Evolutionary conservation across 2,113 vertebrate species (phyloP), one percentile per base, ranked within the genome.

Genomic region (Albula glossodonta): DNA sequence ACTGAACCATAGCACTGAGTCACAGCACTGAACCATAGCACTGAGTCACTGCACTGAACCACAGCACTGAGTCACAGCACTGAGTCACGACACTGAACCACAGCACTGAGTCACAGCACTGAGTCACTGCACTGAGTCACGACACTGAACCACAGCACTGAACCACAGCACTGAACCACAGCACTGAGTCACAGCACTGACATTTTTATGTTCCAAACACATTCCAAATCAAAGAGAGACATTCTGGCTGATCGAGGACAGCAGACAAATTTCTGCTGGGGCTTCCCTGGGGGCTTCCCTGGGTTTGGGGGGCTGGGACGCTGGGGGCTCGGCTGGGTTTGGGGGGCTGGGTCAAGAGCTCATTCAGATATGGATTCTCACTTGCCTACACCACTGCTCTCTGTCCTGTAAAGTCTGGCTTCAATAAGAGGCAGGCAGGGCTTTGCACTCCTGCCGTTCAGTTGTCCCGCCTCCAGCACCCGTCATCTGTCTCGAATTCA

Each of bases 271-370:
- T n/a, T n/a, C n/a, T 92, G 88, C 83, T 19, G 11, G 66, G 22
- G 66, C 15, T 41, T 41, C 31, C 31, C 31, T 41, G 31, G 66
- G 22, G 66, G 11, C 31, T 41, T 41, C 0, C 0, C 31, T 41
- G 31, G 31, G 31, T 41, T 41, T 41, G 31, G 31, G 31, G 31
- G 31, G n/a, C 31, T 41, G 31, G 31, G 31, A 41, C 31, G 31
- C 31, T 41, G 31, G 31, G 31, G 31, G 31, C 31, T 1, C 31
- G 31, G 31, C 31, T 41, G 31, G 31, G 31, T 41, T 41, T 41
- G 31, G 31, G 31, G 31, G 31, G 31, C 31, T 90, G 91, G 90
- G 93, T 94, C 96, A 98, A 97, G 97, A 98, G 97, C 97, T 95
- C 93, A 92, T 94, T 94, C 96, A 91, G 93, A 94, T 93, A 92